Evolutionary conservation across 2,888 invertebrate genomes (phyloP).

Genomic region (Latrodectus hesperus): DNA sequence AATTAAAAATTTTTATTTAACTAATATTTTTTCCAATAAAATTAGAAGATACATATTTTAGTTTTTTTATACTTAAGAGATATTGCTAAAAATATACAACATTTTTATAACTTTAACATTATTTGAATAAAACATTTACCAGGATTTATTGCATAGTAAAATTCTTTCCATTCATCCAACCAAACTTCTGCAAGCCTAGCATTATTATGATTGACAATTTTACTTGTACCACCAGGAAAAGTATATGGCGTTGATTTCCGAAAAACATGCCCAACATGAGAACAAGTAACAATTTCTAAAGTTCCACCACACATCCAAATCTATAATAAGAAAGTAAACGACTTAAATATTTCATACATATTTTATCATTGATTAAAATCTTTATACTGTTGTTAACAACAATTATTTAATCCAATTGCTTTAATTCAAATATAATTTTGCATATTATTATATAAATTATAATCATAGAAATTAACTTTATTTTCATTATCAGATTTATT

Average conservation of each 20-base stretch:
- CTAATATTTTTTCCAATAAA: no score
- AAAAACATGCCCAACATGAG: conserved; percentile 94
- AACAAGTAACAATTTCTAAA: conserved; percentile 95
- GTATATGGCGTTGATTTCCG: conserved; percentile 98
- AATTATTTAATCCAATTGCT: no score
- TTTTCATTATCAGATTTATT: no score
- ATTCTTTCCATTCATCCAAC: conserved; percentile 99
- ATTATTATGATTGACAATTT: conserved; percentile 96
- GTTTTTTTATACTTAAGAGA: no score
- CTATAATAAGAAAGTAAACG: conserved; percentile 77
- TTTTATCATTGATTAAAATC: no score
- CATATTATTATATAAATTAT: no score
- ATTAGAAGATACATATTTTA: no score
- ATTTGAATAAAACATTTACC: conserved; percentile 78
- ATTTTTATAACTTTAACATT: background rate
- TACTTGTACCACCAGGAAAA: conserved; percentile 98
- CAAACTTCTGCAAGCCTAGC: conserved; percentile 99
- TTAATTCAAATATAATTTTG: no score
- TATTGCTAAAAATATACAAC: no score
- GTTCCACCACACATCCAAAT: conserved; percentile 98
- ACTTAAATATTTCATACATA: background rate
- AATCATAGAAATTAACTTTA: no score
- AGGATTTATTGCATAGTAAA: conserved; percentile 99
- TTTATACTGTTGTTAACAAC: no score
- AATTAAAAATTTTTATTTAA: no score